These are phyloP conservation scores for Pedetes capensis DNA, from an alignment of 2,113 vertebrate species.

Conservation along the genomic window DNA sequence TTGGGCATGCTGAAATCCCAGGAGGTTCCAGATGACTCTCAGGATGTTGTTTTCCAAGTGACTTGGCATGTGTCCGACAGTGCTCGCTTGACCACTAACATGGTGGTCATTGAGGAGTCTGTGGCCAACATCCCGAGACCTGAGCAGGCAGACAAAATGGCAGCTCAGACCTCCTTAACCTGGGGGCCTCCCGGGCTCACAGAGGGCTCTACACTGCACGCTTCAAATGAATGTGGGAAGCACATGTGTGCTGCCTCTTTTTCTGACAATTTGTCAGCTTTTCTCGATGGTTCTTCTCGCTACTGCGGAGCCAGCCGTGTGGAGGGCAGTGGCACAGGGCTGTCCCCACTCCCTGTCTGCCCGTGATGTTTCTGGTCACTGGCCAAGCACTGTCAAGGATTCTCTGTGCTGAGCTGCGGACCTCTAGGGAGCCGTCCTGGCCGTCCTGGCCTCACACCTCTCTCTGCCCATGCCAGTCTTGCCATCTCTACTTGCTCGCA, in stretches of 20 bases:
- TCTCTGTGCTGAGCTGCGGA: not conserved
- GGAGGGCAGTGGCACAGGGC: fast-evolving
- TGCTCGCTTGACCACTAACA: not conserved
- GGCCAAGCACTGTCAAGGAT: fast-evolving
- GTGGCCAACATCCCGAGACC: not conserved
- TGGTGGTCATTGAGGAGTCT: not conserved
- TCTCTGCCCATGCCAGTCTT: not conserved
- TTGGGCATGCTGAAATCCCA: fast-evolving
- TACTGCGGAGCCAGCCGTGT: not conserved
- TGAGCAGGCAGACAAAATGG: fast-evolving
- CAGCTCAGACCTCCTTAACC: not conserved
- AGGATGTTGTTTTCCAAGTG: not conserved
- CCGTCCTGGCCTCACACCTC: not conserved
- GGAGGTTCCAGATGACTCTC: not conserved
- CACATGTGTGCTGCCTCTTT: not conserved
- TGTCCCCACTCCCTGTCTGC: not conserved
- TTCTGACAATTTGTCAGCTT: not conserved
- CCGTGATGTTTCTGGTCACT: fast-evolving
- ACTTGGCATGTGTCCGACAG: not conserved
- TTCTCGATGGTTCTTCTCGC: fast-evolving
- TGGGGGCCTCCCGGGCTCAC: not conserved
- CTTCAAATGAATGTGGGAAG: not conserved
- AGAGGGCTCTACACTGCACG: fast-evolving
- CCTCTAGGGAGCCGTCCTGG: not conserved
- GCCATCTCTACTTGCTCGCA: not conserved